A percentile compares a stretch with the other conserved stretches of the same genome.
phyloP scores from a whole-genome alignment of 2,888 invertebrate species.

The Leucoptera coffeella region DNA sequence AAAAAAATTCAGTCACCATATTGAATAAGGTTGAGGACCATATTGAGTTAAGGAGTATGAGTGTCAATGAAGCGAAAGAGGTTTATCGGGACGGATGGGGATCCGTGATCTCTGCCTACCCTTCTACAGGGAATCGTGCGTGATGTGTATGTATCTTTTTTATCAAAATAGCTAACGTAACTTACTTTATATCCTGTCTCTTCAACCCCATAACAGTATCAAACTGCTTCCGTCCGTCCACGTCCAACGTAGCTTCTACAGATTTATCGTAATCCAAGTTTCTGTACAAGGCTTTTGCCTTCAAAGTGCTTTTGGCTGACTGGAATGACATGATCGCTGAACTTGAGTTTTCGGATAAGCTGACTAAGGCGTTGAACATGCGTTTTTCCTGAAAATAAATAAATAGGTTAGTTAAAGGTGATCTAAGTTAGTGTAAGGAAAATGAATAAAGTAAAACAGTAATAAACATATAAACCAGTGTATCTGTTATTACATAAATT shows the following conservation, averaged over 20 bases:
- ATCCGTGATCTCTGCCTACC: too few species aligned
- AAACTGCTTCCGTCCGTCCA: conserved; percentile 66
- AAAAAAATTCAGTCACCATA: too few species aligned
- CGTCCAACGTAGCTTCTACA: conserved; percentile 63
- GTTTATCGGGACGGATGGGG: too few species aligned
- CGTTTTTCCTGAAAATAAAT: conserved; percentile 29
- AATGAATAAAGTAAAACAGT: background rate
- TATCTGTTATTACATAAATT: background rate
- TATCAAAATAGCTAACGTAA: too few species aligned
- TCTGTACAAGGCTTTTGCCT: conserved; percentile 66
- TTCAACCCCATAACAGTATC: conserved; percentile 59
- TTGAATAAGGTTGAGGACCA: too few species aligned
- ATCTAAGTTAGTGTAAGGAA: background rate
- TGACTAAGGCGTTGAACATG: conserved; percentile 34
- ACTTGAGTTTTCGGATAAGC: conserved; percentile 28
- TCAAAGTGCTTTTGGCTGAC: conserved; percentile 59
- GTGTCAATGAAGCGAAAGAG: too few species aligned
- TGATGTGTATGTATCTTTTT: too few species aligned
- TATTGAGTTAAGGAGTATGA: too few species aligned
- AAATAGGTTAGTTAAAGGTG: background rate
- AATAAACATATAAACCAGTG: background rate
- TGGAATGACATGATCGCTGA: conserved; percentile 55
- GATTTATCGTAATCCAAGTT: conserved; percentile 63
- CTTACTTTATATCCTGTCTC: conserved; percentile 48
- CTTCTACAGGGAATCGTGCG: too few species aligned